A percentile compares a stretch with the other conserved stretches of the same genome.
Evolutionary conservation across 2,113 vertebrate species (phyloP).

Genomic region (Psilopsiagon aurifrons): DNA sequence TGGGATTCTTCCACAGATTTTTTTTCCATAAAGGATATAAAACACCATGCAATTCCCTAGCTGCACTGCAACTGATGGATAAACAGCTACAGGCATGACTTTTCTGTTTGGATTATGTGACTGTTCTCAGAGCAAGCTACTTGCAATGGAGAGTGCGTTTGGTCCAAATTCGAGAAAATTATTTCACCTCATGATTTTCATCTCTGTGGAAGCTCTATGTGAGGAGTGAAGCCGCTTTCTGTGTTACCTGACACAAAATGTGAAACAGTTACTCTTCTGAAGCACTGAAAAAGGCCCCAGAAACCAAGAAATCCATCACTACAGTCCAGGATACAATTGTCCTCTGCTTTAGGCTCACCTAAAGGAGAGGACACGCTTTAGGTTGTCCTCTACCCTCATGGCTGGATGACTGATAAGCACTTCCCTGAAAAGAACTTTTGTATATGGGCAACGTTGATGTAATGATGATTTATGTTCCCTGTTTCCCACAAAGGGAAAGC

Average conservation of each 20-base stretch:
- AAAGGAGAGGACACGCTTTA: background rate
- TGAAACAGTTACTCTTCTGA: conserved; percentile 26
- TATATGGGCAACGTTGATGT: background rate
- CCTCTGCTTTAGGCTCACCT: conserved; percentile 28
- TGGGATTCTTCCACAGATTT: background rate
- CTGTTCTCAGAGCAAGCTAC: background rate
- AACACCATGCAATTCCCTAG: conserved; percentile 15
- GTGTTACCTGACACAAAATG: conserved; percentile 55
- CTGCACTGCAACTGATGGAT: background rate
- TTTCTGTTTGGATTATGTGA: conserved; percentile 27
- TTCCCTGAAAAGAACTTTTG: conserved; percentile 51
- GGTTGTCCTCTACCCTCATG: background rate
- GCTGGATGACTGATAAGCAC: conserved; percentile 36
- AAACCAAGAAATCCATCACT: conserved; percentile 52
- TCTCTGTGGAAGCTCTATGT: conserved; percentile 39
- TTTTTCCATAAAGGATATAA: background rate
- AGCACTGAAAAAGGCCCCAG: conserved; percentile 3
- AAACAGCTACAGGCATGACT: conserved; percentile 37
- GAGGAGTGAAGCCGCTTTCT: conserved; percentile 51
- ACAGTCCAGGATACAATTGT: conserved; percentile 18
- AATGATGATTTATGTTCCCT: conserved; percentile 19
- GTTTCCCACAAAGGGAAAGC: conserved; percentile 34
- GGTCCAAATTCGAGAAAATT: conserved; percentile 26
- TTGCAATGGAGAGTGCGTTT: conserved; percentile 23
- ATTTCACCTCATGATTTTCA: conserved; percentile 51